Evolutionary conservation across 2,888 invertebrate species (phyloP).

Genomic region (Eupelmus urozonus): DNA sequence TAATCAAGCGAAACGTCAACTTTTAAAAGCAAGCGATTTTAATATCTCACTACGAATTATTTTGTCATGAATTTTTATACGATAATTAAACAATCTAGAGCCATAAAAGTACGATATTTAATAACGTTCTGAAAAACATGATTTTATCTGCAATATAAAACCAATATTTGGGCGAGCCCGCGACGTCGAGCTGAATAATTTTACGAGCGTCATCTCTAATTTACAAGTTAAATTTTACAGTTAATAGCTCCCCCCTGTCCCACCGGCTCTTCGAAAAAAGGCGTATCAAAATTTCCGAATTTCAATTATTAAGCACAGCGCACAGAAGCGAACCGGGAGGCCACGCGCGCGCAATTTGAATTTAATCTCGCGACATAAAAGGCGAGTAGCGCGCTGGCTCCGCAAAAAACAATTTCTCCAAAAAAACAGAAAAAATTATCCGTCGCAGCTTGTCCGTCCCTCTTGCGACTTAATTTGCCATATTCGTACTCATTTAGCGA

Average conservation of each 20-base stretch:
- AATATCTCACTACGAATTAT: constrained; percentile 7
- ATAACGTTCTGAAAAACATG: constrained; percentile 14
- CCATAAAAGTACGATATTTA: constrained; percentile 5
- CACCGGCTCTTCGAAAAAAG: too few species aligned
- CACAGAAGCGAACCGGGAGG: background rate
- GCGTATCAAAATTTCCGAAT: constrained; percentile 15
- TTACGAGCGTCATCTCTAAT: constrained; percentile 36
- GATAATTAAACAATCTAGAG: constrained; percentile 4
- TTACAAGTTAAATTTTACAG: constrained; percentile 51
- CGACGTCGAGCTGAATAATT: constrained; percentile 25
- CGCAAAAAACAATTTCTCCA: background rate
- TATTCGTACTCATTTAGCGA: constrained; percentile 33
- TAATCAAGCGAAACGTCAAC: background rate
- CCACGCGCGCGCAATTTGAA: constrained; percentile 27
- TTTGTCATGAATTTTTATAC: constrained; percentile 9
- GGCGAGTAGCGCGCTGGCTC: background rate
- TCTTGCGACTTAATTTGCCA: constrained; percentile 33
- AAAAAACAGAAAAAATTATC: background rate
- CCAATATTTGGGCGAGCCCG: constrained; percentile 29
- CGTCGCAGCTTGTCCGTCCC: constrained; percentile 2
- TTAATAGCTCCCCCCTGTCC: constrained; percentile 20
- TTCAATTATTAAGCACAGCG: constrained; percentile 28
- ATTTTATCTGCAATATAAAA: constrained; percentile 38
- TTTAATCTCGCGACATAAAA: constrained; percentile 38
- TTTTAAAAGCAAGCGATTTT: background rate